Conservation (phyloP, 1,140 invertebrate species). For the Brachionus paranguensis region DNA sequence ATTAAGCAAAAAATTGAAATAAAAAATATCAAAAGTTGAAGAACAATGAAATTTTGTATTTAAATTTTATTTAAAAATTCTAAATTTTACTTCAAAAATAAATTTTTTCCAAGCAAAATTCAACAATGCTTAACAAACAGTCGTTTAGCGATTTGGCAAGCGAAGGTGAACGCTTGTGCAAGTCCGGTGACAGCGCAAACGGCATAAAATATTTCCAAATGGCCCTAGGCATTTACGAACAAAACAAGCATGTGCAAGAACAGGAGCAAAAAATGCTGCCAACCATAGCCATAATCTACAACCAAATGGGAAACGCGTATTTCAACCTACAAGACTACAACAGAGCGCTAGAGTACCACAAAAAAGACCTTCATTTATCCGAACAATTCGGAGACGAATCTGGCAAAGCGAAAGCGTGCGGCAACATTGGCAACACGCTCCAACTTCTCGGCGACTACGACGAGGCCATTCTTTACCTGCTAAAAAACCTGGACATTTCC, state of each 20-base stretch:
- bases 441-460: slow-evolving; percentile 95
- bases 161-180: slow-evolving; percentile 90
- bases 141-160: slow-evolving; percentile 64
- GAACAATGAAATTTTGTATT: not conserved
- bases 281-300: slow-evolving; percentile 92
- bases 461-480: slow-evolving; percentile 90
- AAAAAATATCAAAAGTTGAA: not conserved
- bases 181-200: slow-evolving; percentile 85
- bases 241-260: not conserved
- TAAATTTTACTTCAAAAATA: not conserved
- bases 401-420: slow-evolving; percentile 94
- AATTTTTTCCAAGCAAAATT: not conserved
- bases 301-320: slow-evolving; percentile 94
- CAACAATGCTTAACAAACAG: slow-evolving; percentile 17
- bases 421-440: slow-evolving; percentile 91
- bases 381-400: slow-evolving; percentile 75
- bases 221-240: slow-evolving; percentile 48
- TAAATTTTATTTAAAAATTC: not conserved
- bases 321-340: slow-evolving; percentile 93
- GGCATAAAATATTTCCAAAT: slow-evolving; percentile 95
- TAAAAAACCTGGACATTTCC: slow-evolving; percentile 84
- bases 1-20: not conserved
- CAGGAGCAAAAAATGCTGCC: slow-evolving; percentile 49
- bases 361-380: slow-evolving; percentile 85
- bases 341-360: slow-evolving; percentile 94